Evolutionary conservation across 2,113 vertebrate genomes (phyloP).

Genomic region (Indicator indicator): DNA sequence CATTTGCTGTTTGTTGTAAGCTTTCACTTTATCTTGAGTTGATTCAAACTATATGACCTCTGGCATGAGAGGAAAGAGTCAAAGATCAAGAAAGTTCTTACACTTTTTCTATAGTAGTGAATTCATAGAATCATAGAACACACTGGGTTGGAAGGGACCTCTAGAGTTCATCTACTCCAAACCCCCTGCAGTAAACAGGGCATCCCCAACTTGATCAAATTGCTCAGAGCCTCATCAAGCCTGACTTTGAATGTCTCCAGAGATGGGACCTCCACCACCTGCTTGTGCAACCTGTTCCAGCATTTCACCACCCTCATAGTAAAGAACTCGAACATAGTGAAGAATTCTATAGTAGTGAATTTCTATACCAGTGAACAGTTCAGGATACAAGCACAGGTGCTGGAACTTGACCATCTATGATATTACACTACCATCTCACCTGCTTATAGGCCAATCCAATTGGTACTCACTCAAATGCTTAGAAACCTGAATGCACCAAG

Average conservation of each 20-base stretch:
- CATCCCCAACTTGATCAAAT: too few species aligned
- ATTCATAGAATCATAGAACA: too few species aligned
- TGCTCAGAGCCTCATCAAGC: too few species aligned
- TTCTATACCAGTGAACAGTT: background rate
- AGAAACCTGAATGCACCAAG: background rate
- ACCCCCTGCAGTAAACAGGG: too few species aligned
- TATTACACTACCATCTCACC: background rate
- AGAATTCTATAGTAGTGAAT: background rate
- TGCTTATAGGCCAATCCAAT: background rate
- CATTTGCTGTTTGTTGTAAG: background rate
- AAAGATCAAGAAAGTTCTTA: background rate
- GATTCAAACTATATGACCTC: background rate
- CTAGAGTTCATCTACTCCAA: too few species aligned
- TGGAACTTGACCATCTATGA: background rate
- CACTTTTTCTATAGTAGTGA: background rate
- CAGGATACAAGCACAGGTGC: background rate
- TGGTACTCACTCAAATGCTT: background rate
- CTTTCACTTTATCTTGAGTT: background rate
- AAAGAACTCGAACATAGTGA: background rate
- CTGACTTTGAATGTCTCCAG: too few species aligned
- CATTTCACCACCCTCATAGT: too few species aligned
- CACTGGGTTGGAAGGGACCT: too few species aligned
- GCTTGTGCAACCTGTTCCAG: too few species aligned
- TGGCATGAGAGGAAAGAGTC: background rate
- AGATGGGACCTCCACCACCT: too few species aligned